Base-by-base conservation (phyloP, 2,797 vertebrate species). In the Muscicapa striata region DNA sequence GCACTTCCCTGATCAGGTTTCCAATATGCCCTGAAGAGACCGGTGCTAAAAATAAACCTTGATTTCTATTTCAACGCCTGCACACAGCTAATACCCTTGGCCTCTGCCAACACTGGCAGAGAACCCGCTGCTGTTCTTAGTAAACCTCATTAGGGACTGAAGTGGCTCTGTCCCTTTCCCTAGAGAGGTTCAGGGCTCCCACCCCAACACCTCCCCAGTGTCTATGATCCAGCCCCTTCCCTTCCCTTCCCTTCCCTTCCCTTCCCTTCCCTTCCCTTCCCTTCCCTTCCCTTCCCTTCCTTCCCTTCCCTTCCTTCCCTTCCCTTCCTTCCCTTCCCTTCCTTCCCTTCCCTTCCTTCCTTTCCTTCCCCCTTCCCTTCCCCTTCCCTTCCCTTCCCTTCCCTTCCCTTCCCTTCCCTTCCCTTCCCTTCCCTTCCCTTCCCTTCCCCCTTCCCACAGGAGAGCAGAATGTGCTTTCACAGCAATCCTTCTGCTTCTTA, bases 11-110 rank as follows among this genome's bases (percentile, higher is more conserved):
- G 41, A 68, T 84, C 69, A 58, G 76, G 79, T 90, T 96, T 92
- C 91, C 40, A 32, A 87, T 23, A 13, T 19, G 92, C 70, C 94
- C 88, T 77, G 72, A 94, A 41, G 78, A 90, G 70, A 87, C 67
- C 3, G 0, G 27, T 2, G 61, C 92, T 94, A 95, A 94, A 95
- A 96, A 95, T 96, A 96, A 86, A 69, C 64, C 57, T 20, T 63
- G 24, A 69, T 82, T 94, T 88, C 96, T 96, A 95, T 96, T 94
- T 93, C 85, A 86, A 19, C 90, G 92, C 93, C 80, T 59, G 62
- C 62, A 36, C 87, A 8, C 18, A 52, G 85, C 61, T 96, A 96
- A 96, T 87, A 86, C 91, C 80, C 80, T 81, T 13, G 66, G 88
- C 17, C 67, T n/a, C 67, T 63, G 91, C 91, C 91, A 88, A 69